Base-by-base conservation (phyloP, 2,888 invertebrate species). In the Biston stratarius region DNA sequence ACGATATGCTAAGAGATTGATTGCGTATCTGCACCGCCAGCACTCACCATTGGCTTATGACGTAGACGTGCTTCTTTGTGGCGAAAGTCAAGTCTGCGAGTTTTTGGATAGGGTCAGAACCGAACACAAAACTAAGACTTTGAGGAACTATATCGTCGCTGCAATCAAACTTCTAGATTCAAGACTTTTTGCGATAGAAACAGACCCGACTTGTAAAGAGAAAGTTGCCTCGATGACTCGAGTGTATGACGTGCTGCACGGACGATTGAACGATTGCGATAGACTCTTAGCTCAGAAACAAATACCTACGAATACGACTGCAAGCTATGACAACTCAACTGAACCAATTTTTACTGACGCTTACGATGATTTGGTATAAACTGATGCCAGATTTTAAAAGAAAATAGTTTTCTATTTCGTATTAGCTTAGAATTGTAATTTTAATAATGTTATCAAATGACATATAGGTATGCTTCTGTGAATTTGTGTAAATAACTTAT, bases 41-140 rank as follows among this genome's bases (percentile, higher is more conserved):
- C 94, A 94, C 78, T 94, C 94, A 0, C 94, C 94, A 5, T 79
- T 94, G 12, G 94, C 94, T 1, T 94, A 94, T 61, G 94, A 94
- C 61, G 94, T 94, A 0, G 94, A 94, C 53, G 91, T 94, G 0
- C 83, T 94, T 6, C 77, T 94, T 0, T 94, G 94, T 61, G 91
- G 93, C 0, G 94, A 94, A 67, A 85, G 90, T 62, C 94, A 94
- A 78, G 92, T 94, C 0, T 93, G 92, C 64, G 90, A 87, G 0
- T 94, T 94, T 62, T 75, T 94, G 40, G 94, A 94, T 70, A 85
- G 92, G 64, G 90, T 94, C 69, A 89, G 91, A 64, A 88, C 84
- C 53, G 92, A 94, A 67, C 94, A 94, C 69, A 94, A 94, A 71
- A 88, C 92, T 1, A 94, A 94, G 77, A 94, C 94, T 0, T 81